Base-by-base conservation (phyloP, 2,113 vertebrate species). In the Hydrolagus affinis region DNA sequence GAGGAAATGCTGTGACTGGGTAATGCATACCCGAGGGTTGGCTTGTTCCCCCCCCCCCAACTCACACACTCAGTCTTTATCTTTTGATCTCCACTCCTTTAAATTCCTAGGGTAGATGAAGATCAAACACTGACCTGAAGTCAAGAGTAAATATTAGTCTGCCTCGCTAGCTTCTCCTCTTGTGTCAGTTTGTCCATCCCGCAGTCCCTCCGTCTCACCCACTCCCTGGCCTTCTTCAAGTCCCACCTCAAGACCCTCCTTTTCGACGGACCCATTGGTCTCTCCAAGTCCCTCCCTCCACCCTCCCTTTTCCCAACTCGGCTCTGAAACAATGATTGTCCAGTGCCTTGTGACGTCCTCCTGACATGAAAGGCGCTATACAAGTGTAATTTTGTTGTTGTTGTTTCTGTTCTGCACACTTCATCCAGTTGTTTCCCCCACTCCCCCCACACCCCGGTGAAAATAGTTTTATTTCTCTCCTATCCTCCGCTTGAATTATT, bases 81-180 rank as follows among this genome's bases (percentile, higher is more conserved):
- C 78, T 66, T 77, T 83, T 83, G 78, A 83, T 83, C 78, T 66
- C 62, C 66, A 62, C 78, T 32, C 15, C 14, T 68, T 66, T 83
- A 83, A 66, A 83, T 83, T 66, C 7, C 78, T 64, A 15, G 15
- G 66, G 30, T 83, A 60, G 62, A 83, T 44, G 44, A 6, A 83
- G 78, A 83, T 83, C 78, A 83, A 83, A 83, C 78, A 66, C 9
- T 64, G 77, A 83, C 78, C 21, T 44, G 44, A 44, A 44, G 44
- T 44, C 15, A 15, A 66, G 15, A 28, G 32, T 83, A 66, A 83
- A 66, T 28, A 80, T 62, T 28, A 25, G 60, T 80, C n/a, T 73
- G 4, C 4, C 28, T 4, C 25, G 14, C 76, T 19, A 32, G 0
- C 28, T 66, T 19, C 60, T 83, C 62, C 66, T 68, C 60, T 3